phyloP scores from a whole-genome alignment of 1,140 invertebrate species.

The Drosophila murphyi region DNA sequence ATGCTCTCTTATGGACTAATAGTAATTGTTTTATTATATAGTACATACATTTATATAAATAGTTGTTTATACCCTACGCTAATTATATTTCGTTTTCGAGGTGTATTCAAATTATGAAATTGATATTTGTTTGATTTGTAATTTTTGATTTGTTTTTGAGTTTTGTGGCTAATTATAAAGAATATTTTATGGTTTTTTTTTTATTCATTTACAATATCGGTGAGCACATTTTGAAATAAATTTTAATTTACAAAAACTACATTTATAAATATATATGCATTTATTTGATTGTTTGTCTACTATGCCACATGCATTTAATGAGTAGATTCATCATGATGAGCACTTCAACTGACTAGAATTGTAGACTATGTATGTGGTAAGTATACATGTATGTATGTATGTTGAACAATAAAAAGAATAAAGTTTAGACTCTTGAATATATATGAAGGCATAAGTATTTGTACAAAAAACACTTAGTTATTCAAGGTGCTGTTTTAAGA shows the following conservation, averaged over 20 bases:
- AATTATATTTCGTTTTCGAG: slow-evolving; percentile 18
- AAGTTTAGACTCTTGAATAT: neutral
- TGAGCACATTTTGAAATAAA: slow-evolving; percentile 64
- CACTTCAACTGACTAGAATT: slow-evolving; percentile 43
- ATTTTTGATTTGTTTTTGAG: slow-evolving; percentile 37
- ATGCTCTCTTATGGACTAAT: slow-evolving; percentile 46
- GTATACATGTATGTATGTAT: neutral
- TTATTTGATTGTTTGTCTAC: slow-evolving; percentile 28
- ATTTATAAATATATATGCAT: slow-evolving; percentile 19
- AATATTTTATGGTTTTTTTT: slow-evolving; percentile 1
- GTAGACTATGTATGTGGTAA: slow-evolving; percentile 12
- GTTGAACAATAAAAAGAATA: slow-evolving; percentile 1
- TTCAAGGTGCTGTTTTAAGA: neutral
- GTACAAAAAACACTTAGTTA: slow-evolving; percentile 13
- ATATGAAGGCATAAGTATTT: slow-evolving; percentile 8
- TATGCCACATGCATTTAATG: slow-evolving; percentile 17
- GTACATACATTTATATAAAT: slow-evolving; percentile 33
- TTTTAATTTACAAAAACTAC: slow-evolving; percentile 44
- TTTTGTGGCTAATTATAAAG: slow-evolving; percentile 12
- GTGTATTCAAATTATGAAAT: slow-evolving; percentile 45
- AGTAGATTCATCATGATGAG: neutral
- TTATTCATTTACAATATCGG: slow-evolving; percentile 67
- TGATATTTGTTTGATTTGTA: slow-evolving; percentile 11
- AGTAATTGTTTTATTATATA: slow-evolving; percentile 42
- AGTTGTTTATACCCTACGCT: slow-evolving; percentile 11